Evolutionary conservation across 2,113 vertebrate species (phyloP), one percentile per base, ranked within the genome.

Genomic region (Muntiacus muntjak): DNA sequence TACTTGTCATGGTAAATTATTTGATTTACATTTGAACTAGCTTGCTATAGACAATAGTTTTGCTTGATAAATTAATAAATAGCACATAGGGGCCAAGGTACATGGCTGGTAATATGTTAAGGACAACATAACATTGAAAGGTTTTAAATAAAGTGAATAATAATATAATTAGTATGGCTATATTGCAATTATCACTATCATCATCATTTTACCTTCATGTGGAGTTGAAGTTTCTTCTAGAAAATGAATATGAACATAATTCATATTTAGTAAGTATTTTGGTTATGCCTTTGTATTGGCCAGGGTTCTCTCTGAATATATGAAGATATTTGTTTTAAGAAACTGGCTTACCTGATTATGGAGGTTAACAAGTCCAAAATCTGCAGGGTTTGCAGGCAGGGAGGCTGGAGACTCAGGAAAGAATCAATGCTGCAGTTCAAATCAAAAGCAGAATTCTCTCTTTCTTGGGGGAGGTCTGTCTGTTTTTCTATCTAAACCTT

Each of bases 1-100:
- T 95, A 97, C 91, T n/a, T 93, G 88, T 95, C 91, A 60, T 90
- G 74, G 67, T 36, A 96, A 94, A 96, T 76, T 93, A 92, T 93
- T 87, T 52, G 74, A 96, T 94, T 92, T 97, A 50, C 47, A 16
- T 45, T 36, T 88, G 36, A 90, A 90, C 14, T 83, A 62, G 67
- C 36, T 78, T 33, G 86, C 57, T 83, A 40, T 78, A 23, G 13
- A 90, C 16, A 78, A 92, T 76, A 60, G 19, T 67, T 97, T 58
- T 88, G 25, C 67, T 60, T 79, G 64, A 83, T 67, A 91, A 91
- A 60, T 54, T 60, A 82, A 90, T 79, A 92, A 92, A 57, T 74
- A 74, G 54, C 14, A 88, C 13, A 71, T 0, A 54, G 5, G 15
- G 81, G 5, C 17, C 84, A 96, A 94, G 36, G 50, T 2, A 57